Percentiles rank a stretch among this genome's conserved stretches.
Conservation (phyloP, 1,140 invertebrate genomes). For the Eriocheir sinensis region DNA sequence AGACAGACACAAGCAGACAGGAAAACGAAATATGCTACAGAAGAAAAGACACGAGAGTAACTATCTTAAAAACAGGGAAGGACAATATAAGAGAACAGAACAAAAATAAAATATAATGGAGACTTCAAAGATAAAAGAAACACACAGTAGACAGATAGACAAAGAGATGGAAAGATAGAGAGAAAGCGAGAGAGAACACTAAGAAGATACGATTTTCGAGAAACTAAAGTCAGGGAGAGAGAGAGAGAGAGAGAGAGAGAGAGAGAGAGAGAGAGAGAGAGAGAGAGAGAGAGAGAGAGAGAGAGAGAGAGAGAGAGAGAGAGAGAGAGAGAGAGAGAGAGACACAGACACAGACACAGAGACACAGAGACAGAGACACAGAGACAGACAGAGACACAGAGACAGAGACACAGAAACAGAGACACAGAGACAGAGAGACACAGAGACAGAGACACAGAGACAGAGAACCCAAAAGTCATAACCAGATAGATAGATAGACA, state of each 20-base stretch:
- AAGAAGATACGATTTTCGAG: background rate
- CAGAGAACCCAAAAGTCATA: background rate
- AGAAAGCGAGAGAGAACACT: background rate
- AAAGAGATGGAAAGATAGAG: background rate
- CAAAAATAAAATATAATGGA: background rate
- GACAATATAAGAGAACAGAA: background rate
- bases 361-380: too few species aligned
- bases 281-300: background rate
- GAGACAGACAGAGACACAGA: background rate
- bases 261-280: background rate
- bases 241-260: background rate
- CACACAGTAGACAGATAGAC: background rate
- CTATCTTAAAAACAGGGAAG: background rate
- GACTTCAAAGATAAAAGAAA: background rate
- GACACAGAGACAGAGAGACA: background rate
- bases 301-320: conserved; percentile 22
- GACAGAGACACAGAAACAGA: background rate
- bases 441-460: background rate
- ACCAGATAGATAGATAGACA: background rate
- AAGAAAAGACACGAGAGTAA: too few species aligned
- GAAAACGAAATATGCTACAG: too few species aligned
- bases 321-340: conserved; percentile 22
- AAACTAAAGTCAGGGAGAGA: background rate
- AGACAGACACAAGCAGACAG: too few species aligned
- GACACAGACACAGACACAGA: too few species aligned